phyloP scores from a whole-genome alignment of 2,113 vertebrate genomes.

The Rhagologus leucostigma region DNA sequence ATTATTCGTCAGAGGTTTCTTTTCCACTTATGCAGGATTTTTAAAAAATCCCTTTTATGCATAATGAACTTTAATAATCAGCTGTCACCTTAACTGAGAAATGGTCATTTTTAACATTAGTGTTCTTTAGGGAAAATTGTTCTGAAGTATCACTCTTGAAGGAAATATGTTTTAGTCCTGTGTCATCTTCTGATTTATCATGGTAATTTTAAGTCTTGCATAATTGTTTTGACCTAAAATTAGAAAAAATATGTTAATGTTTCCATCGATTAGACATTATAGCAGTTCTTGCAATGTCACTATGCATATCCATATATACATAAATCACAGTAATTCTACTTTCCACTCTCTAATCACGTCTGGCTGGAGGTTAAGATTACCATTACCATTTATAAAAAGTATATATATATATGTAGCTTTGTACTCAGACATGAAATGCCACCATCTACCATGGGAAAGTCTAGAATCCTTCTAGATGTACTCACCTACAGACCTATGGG shows the following conservation, averaged over 20 bases:
- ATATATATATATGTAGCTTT: background rate
- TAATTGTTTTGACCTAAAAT: background rate
- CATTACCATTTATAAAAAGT: background rate
- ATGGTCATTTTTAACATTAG: background rate
- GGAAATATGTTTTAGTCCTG: background rate
- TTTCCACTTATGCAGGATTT: background rate
- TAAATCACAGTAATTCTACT: background rate
- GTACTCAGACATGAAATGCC: background rate
- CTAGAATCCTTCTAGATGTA: background rate
- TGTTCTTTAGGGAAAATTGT: background rate
- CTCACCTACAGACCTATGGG: background rate
- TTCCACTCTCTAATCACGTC: background rate
- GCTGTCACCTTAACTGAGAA: background rate
- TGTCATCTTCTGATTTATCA: background rate
- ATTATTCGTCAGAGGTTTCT: background rate
- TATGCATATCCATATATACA: background rate
- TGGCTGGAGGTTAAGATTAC: background rate
- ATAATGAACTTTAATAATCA: background rate
- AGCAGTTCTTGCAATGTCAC: background rate
- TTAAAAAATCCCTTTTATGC: background rate
- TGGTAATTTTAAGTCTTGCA: background rate
- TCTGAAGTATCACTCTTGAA: background rate
- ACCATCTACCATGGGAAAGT: background rate
- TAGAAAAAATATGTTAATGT: background rate
- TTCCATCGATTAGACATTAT: background rate